phyloP scores from a whole-genome alignment of 2,888 invertebrate genomes.

The Limenitis camilla region DNA sequence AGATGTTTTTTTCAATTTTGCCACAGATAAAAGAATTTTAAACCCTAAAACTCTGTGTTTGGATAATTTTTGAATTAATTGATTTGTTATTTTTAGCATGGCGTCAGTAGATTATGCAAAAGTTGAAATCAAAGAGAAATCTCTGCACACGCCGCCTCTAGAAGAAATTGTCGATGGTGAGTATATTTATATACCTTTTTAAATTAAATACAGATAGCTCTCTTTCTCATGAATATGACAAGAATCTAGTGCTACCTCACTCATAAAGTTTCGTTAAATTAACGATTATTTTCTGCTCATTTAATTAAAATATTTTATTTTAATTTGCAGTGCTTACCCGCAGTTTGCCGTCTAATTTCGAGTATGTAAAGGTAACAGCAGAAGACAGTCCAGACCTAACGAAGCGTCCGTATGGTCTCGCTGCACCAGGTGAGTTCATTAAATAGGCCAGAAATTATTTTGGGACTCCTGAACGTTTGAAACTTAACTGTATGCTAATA shows the following conservation, averaged over 20 bases:
- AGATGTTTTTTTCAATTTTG: too few relatives aligned
- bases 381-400: conserved; percentile 91
- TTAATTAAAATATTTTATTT: neutral
- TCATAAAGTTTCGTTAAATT: too few relatives aligned
- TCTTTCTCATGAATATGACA: too few relatives aligned
- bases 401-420: conserved; percentile 84
- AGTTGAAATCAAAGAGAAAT: conserved; percentile 70
- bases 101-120: conserved; percentile 49
- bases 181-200: conserved; percentile 6
- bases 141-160: conserved; percentile 75
- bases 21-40: too few relatives aligned
- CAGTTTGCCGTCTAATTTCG: conserved; percentile 82
- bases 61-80: neutral
- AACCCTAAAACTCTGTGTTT: too few relatives aligned
- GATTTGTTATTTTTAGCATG: conserved; percentile 39
- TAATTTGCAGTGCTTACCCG: conserved; percentile 78
- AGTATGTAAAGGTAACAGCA: conserved; percentile 80
- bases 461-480: too few relatives aligned
- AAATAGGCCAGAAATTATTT: too few relatives aligned
- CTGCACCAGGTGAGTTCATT: conserved; percentile 78
- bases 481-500: too few relatives aligned
- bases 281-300: too few relatives aligned
- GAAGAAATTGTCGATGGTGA: conserved; percentile 80
- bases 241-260: too few relatives aligned
- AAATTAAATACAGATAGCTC: too few relatives aligned